These are phyloP conservation scores for Todiramphus saurophagus DNA, from an alignment of 2,113 vertebrate genomes.

Conservation along the genomic window DNA sequence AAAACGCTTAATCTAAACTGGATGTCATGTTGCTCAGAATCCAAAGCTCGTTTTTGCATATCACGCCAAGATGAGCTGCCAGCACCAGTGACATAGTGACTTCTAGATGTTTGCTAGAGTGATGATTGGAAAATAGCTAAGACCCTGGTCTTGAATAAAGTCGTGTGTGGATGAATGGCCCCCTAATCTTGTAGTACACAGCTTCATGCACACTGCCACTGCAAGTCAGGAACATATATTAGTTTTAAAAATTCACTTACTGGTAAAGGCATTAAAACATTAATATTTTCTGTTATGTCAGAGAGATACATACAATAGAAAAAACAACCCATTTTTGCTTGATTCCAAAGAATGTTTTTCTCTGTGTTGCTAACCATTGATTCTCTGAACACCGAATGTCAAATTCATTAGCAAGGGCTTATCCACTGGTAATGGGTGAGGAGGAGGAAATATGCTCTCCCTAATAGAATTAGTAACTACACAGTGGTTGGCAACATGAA, in stretches of 20 bases:
- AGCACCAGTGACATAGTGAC: not conserved
- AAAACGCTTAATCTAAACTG: not conserved
- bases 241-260: not conserved
- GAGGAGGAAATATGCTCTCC: not conserved
- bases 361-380: not conserved
- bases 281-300: not conserved
- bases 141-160: not conserved
- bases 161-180: not conserved
- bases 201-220: not conserved
- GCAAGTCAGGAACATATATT: not conserved
- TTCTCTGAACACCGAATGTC: not conserved
- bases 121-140: not conserved
- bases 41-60: not conserved
- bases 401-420: not conserved
- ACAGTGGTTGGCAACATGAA: not conserved
- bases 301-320: not conserved
- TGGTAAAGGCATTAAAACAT: not conserved
- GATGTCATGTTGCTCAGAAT: not conserved
- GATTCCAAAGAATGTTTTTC: not conserved
- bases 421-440: not conserved
- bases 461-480: conserved; percentile 20
- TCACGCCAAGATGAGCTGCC: not conserved
- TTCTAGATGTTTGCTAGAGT: not conserved
- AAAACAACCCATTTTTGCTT: not conserved
- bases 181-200: not conserved